Percentiles rank a stretch among this genome's conserved stretches.
Evolutionary conservation across 1,140 invertebrate genomes (phyloP).

Genomic region (Saccostrea cuccullata): DNA sequence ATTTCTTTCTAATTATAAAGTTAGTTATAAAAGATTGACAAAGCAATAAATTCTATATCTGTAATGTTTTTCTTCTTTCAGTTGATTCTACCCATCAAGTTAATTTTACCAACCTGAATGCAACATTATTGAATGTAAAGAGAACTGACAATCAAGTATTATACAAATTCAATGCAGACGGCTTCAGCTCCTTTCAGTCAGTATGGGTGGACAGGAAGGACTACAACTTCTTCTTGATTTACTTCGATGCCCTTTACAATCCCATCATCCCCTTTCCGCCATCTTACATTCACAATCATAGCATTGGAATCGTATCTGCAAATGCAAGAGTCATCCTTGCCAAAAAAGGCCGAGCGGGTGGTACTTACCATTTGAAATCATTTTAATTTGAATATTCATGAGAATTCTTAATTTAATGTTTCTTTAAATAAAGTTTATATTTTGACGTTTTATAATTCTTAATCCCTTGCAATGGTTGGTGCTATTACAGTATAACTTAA

Average conservation of each 20-base stretch:
- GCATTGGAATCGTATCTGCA: neutral
- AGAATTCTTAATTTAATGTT: too few relatives aligned
- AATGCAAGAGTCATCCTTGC: neutral
- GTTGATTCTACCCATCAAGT: neutral
- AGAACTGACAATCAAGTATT: neutral
- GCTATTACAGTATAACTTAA: too few relatives aligned
- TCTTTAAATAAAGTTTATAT: too few relatives aligned
- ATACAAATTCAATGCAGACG: neutral
- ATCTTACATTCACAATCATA: neutral
- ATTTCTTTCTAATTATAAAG: neutral
- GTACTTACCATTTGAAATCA: neutral
- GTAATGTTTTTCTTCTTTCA: neutral
- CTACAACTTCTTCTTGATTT: conserved; percentile 6
- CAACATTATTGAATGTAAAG: neutral
- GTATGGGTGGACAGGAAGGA: conserved; percentile 1
- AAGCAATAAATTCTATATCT: neutral
- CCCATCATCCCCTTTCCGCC: neutral
- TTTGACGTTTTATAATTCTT: too few relatives aligned
- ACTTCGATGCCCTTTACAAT: neutral
- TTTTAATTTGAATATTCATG: too few relatives aligned
- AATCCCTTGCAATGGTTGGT: too few relatives aligned
- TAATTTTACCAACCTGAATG: neutral
- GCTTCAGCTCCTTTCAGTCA: neutral
- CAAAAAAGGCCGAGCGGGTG: neutral
- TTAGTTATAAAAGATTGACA: too few relatives aligned